Percentiles rank a stretch among this genome's conserved stretches.
These are phyloP conservation scores for Caloenas nicobarica DNA, from an alignment of 2,113 vertebrate species.

Conservation along the genomic window DNA sequence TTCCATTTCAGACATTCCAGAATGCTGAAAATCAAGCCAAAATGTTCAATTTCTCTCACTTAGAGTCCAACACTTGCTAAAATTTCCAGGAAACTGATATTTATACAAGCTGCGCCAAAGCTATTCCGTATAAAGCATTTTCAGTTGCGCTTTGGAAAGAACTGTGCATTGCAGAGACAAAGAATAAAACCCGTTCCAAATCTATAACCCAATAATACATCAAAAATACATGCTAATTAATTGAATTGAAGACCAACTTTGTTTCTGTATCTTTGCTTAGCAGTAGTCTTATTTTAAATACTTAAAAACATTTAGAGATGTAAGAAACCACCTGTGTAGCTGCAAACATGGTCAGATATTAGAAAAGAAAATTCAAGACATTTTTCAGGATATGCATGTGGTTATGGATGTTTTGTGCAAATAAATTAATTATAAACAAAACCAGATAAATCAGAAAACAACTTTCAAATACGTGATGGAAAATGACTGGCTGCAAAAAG, in stretches of 20 bases:
- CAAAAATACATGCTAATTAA: not conserved
- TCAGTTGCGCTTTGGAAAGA: not conserved
- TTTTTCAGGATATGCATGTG: not conserved
- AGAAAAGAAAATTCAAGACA: not conserved
- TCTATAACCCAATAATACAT: not conserved
- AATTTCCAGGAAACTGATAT: constrained; percentile 38
- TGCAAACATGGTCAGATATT: not conserved
- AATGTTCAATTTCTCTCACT: not conserved
- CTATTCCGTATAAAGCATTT: not conserved
- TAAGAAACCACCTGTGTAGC: not conserved
- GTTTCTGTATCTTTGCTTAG: not conserved
- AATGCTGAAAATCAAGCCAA: not conserved
- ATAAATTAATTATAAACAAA: not conserved
- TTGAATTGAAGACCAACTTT: not conserved
- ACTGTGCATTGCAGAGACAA: not conserved
- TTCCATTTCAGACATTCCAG: constrained; percentile 36
- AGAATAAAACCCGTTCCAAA: not conserved
- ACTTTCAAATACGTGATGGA: not conserved
- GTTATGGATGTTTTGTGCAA: not conserved
- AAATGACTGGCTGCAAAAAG: not conserved
- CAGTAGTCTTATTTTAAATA: not conserved
- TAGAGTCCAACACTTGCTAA: not conserved
- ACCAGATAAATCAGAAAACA: not conserved
- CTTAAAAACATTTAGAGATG: not conserved
- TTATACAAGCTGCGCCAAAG: not conserved